Evolutionary conservation across 2,797 vertebrate genomes (phyloP), one percentile per base, ranked within the genome.

Genomic region (Sebastes iracundus): DNA sequence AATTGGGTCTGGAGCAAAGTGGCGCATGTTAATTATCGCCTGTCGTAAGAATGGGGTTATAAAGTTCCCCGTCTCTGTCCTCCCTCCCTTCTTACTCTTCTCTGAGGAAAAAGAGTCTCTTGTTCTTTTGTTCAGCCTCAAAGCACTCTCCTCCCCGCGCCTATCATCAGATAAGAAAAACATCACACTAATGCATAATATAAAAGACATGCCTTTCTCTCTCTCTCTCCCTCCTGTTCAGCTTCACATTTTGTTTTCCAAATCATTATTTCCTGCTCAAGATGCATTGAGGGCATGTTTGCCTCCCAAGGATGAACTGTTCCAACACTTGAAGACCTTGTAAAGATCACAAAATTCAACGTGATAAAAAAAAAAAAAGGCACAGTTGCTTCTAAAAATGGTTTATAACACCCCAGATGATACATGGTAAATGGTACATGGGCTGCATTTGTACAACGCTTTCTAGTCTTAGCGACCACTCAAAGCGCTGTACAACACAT

Each of bases 21-120:
- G 77, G 66, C 6, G 10, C 70, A 11, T 81, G 71, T 82, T 92
- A 90, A 91, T 89, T 89, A 90, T 52, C 3, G 81, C 71, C 80
- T 69, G 63, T 72, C 77, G 53, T 65, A 82, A 62, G 32, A 87
- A 77, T 5, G 58, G 32, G 33, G 61, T 67, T 83, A 32, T 71
- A 42, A 75, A 75, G 61, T 68, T 87, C 86, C 60, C n/a, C 18
- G 11, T 80, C 72, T 72, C 60, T 53, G 64, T 84, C 25, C 68
- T 79, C 42, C 30, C 66, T 75, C 68, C 62, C 52, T 73, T 79
- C 77, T 33, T 66, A 9, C 71, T 73, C 62, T 75, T 82, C 87
- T 81, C 81, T 53, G 72, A 84, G 79, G 80, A 42, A 81, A 85
- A 86, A 86, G 22, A 35, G 13, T 42, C 28, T 83, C 82, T 80